A percentile compares a stretch with the other conserved stretches of the same genome.
Conservation (phyloP, 2,797 vertebrate species). For the Rhinophrynus dorsalis region DNA sequence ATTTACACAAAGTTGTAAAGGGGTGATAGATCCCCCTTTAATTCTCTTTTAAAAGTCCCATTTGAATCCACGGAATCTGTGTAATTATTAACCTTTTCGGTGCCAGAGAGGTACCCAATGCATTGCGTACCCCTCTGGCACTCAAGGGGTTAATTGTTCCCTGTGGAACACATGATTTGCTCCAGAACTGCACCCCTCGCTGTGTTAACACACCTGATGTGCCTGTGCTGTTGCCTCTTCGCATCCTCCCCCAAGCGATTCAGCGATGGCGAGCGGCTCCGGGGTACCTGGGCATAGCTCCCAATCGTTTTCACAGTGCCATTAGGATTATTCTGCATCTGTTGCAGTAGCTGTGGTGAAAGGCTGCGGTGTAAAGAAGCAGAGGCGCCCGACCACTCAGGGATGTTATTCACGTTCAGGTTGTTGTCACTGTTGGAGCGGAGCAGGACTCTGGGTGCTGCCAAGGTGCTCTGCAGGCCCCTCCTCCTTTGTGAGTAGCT, state of each 20-base stretch:
- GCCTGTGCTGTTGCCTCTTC: conserved; percentile 72
- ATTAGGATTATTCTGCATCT: conserved; percentile 86
- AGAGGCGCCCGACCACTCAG: conserved; percentile 72
- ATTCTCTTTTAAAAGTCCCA: too few species aligned
- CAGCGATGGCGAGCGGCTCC: conserved; percentile 89
- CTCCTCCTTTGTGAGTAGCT: conserved; percentile 86
- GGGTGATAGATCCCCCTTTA: too few species aligned
- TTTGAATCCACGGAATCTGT: too few species aligned
- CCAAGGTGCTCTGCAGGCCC: conserved; percentile 78
- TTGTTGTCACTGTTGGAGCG: conserved; percentile 97
- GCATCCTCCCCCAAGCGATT: conserved; percentile 87
- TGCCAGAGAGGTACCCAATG: too few species aligned
- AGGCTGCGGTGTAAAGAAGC: conserved; percentile 86
- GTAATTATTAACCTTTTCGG: too few species aligned
- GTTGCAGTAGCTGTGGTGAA: conserved; percentile 89
- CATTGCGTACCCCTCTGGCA: too few species aligned
- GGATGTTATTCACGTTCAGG: conserved; percentile 74
- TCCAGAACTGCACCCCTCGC: too few species aligned
- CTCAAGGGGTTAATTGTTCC: too few species aligned
- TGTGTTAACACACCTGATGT: conserved; percentile 64
- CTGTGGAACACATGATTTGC: too few species aligned
- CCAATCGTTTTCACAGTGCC: conserved; percentile 85
- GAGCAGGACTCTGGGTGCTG: conserved; percentile 85
- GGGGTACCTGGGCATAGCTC: conserved; percentile 75
- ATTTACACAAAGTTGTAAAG: too few species aligned